A percentile compares a stretch with the other conserved stretches of the same genome.
phyloP scores from a whole-genome alignment of 1,140 invertebrate genomes.

The Drosophila ohnishii region DNA sequence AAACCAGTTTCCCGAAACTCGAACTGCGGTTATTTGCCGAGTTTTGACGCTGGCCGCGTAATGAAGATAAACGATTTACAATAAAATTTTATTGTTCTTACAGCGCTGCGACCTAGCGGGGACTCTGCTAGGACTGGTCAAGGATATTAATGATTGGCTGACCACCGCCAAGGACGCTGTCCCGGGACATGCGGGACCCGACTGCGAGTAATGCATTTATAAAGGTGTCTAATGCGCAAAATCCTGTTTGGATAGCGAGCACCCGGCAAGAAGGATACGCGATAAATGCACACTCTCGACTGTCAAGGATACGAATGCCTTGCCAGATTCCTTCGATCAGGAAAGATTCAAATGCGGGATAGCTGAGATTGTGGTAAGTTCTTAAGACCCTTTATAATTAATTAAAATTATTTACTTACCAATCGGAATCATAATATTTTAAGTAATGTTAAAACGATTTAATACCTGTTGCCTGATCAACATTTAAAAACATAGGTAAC shows the following conservation, averaged over 20 bases:
- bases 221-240: slow-evolving; percentile 41
- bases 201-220: slow-evolving; percentile 28
- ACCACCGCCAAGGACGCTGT: slow-evolving; percentile 43
- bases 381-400: too few relatives aligned
- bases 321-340: not conserved
- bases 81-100: slow-evolving; percentile 71
- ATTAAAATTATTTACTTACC: too few relatives aligned
- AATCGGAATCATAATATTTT: too few relatives aligned
- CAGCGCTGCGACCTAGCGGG: slow-evolving; percentile 41
- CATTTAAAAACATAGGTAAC: too few relatives aligned
- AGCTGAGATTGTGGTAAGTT: not conserved
- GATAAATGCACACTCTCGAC: too few relatives aligned
- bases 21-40: slow-evolving; percentile 56
- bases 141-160: slow-evolving; percentile 68
- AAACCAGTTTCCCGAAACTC: slow-evolving; percentile 53
- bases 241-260: slow-evolving; percentile 40
- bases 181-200: slow-evolving; percentile 35
- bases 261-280: slow-evolving; percentile 8
- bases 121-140: slow-evolving; percentile 33
- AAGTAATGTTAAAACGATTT: too few relatives aligned
- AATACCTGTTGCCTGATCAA: too few relatives aligned
- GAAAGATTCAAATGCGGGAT: not conserved
- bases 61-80: slow-evolving; percentile 80
- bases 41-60: slow-evolving; percentile 71
- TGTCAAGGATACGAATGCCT: slow-evolving; percentile 14